Evolutionary conservation across 2,797 vertebrate genomes (phyloP).

Genomic region (Huso huso): DNA sequence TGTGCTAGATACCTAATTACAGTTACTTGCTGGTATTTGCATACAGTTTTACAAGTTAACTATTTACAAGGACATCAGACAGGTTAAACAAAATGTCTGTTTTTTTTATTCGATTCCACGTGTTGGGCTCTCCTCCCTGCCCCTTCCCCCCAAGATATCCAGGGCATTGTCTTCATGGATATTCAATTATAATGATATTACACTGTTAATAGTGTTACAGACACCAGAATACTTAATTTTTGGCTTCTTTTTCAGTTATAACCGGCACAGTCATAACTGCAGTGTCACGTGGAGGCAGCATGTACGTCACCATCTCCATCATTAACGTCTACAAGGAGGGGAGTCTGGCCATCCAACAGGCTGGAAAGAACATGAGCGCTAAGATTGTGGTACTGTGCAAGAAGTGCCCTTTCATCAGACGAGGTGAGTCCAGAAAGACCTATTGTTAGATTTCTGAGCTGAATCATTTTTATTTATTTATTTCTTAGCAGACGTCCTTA

Average conservation of each 20-base stretch:
- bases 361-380: constrained; percentile 71
- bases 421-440: constrained; percentile 51
- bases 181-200: too few species aligned
- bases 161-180: too few species aligned
- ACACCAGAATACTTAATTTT: too few species aligned
- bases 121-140: background rate
- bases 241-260: constrained; percentile 47
- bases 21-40: constrained; percentile 19
- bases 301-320: constrained; percentile 66
- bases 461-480: background rate
- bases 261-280: constrained; percentile 65
- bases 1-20: background rate
- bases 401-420: constrained; percentile 71
- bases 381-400: constrained; percentile 65
- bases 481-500: background rate
- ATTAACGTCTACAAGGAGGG: constrained; percentile 74
- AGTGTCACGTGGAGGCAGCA: constrained; percentile 47
- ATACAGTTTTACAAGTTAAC: constrained; percentile 12
- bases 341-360: constrained; percentile 69
- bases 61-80: too few species aligned
- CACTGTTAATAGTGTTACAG: too few species aligned
- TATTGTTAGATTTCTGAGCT: too few species aligned
- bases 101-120: constrained; percentile 7
- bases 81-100: background rate
- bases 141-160: background rate